Evolutionary conservation across 2,797 vertebrate species (phyloP).

Genomic region (Ptychadena robeensis): DNA sequence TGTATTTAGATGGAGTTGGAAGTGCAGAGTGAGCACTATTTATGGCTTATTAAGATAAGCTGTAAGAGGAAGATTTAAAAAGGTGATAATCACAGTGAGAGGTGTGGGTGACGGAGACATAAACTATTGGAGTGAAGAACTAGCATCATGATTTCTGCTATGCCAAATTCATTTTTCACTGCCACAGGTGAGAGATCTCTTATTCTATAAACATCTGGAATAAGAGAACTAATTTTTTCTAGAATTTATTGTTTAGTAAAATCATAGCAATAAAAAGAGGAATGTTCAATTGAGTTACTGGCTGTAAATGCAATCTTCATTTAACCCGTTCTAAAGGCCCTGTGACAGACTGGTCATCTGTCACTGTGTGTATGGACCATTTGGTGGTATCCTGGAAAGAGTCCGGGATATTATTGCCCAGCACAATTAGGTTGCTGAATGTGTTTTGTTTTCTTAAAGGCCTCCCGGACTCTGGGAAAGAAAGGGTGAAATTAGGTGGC

Average conservation of each 20-base stretch:
- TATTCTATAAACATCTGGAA: not conserved
- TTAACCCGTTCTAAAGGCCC: no score
- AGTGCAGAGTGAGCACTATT: conserved; percentile 4
- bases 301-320: no score
- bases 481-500: no score
- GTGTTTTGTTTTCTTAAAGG: no score
- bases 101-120: conserved; percentile 31
- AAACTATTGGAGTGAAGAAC: conserved; percentile 13
- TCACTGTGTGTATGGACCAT: no score
- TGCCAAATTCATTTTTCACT: not conserved
- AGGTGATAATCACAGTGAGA: conserved; percentile 47
- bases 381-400: no score
- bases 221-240: not conserved
- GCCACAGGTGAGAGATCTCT: conserved; percentile 1
- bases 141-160: not conserved
- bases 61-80: conserved; percentile 46
- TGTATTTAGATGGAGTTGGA: not conserved
- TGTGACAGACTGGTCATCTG: no score
- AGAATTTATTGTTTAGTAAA: not conserved
- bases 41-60: conserved; percentile 24
- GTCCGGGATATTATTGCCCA: no score
- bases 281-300: no score
- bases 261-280: not conserved
- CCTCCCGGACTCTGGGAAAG: no score
- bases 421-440: no score